Conservation (phyloP, 2,888 invertebrate species). For the Chloroclysta siterata region DNA sequence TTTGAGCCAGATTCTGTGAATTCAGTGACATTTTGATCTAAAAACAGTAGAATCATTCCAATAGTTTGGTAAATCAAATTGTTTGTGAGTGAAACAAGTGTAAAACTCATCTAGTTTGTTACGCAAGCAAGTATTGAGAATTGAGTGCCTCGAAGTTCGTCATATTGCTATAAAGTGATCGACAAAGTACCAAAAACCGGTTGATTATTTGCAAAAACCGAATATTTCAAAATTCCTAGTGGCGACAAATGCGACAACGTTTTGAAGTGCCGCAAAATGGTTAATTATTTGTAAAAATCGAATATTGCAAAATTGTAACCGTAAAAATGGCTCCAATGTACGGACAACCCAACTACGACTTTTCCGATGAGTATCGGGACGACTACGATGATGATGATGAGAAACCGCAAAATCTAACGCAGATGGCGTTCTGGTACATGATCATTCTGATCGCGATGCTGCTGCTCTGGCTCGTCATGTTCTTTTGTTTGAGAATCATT, state of each 20-base stretch:
- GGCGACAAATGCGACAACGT: too few relatives aligned
- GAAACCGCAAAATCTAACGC: constrained; percentile 47
- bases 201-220: neutral
- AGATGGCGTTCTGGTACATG: constrained; percentile 74
- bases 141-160: constrained; percentile 29
- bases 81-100: constrained; percentile 54
- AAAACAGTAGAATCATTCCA: constrained; percentile 50
- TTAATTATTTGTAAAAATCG: too few relatives aligned
- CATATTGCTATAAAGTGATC: neutral
- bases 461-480: constrained; percentile 67
- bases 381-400: constrained; percentile 41
- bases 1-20: constrained; percentile 12
- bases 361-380: constrained; percentile 44
- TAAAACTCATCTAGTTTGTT: constrained; percentile 50
- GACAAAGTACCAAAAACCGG: neutral
- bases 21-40: neutral
- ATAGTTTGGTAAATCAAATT: constrained; percentile 62
- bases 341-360: constrained; percentile 58
- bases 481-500: constrained; percentile 68
- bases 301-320: neutral
- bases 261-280: too few relatives aligned
- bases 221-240: neutral
- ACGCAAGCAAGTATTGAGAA: constrained; percentile 44
- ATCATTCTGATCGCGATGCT: constrained; percentile 65
- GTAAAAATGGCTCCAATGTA: constrained; percentile 67